Percentiles rank a stretch among this genome's conserved stretches.
phyloP scores from a whole-genome alignment of 2,797 vertebrate genomes.

The Pogonophryne albipinna region DNA sequence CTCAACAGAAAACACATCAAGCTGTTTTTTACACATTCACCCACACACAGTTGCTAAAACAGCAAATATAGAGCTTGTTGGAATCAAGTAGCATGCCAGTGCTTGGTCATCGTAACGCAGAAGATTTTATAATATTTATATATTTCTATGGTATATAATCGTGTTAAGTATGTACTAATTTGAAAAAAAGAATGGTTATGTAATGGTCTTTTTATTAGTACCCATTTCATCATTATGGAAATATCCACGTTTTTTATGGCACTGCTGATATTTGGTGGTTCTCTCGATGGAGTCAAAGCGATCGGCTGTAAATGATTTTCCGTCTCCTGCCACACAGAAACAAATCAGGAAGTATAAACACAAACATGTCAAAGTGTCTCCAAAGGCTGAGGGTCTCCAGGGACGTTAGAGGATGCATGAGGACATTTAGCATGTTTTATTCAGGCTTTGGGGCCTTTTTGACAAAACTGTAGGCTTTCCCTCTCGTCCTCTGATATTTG shows the following conservation, averaged over 20 bases:
- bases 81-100: slow-evolving; percentile 78
- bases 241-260: slow-evolving; percentile 48
- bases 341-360: slow-evolving; percentile 12
- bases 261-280: slow-evolving; percentile 43
- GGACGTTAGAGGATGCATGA: slow-evolving; percentile 8
- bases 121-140: slow-evolving; percentile 85
- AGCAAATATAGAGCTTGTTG: slow-evolving; percentile 65
- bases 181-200: slow-evolving; percentile 55
- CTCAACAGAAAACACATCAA: slow-evolving; percentile 31
- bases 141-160: slow-evolving; percentile 86
- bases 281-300: slow-evolving; percentile 39
- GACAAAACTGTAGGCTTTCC: slow-evolving; percentile 1
- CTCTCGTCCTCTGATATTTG: slow-evolving; percentile 5
- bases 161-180: slow-evolving; percentile 80
- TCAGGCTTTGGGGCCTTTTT: slow-evolving; percentile 30
- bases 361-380: slow-evolving; percentile 21
- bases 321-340: slow-evolving; percentile 15
- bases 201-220: slow-evolving; percentile 55
- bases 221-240: slow-evolving; percentile 43
- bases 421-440: slow-evolving; percentile 14
- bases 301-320: slow-evolving; percentile 49
- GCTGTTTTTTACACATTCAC: slow-evolving; percentile 33
- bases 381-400: slow-evolving; percentile 28
- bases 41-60: slow-evolving; percentile 50
- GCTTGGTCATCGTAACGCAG: slow-evolving; percentile 72